Conservation (phyloP, 2,113 vertebrate genomes). For the Thinocorus orbignyianus region DNA sequence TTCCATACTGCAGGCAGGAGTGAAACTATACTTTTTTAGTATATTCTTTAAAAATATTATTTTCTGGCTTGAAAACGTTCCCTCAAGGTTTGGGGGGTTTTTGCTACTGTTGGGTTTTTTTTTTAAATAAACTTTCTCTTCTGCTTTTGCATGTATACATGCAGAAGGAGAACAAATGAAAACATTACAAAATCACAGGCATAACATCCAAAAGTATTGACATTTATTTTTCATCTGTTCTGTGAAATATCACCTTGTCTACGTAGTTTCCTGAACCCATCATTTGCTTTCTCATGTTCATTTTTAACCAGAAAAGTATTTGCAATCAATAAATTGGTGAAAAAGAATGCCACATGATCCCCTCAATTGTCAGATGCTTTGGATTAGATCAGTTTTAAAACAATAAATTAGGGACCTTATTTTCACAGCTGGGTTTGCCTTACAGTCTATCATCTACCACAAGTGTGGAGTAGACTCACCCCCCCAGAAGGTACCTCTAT, state of each 20-base stretch:
- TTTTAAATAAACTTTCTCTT: neutral
- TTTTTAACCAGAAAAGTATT: neutral
- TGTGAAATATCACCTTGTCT: neutral
- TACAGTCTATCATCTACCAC: neutral
- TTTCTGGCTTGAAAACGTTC: neutral
- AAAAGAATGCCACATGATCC: neutral
- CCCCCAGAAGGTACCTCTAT: neutral
- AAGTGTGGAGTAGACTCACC: neutral
- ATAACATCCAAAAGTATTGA: neutral
- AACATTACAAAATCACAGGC: neutral
- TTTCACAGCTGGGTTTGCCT: neutral
- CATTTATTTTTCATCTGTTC: neutral
- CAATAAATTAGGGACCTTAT: neutral
- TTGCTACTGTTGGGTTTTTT: neutral
- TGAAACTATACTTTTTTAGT: neutral
- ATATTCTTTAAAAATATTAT: neutral
- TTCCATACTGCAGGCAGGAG: neutral
- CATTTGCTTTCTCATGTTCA: neutral
- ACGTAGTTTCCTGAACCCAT: neutral
- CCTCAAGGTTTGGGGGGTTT: neutral
- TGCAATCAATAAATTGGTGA: neutral
- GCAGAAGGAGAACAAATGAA: neutral
- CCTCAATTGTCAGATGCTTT: neutral
- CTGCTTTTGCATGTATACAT: neutral
- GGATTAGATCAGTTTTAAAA: neutral